Evolutionary conservation across 1,140 invertebrate genomes (phyloP).

Genomic region (Gyrodactylus bullatarudis): DNA sequence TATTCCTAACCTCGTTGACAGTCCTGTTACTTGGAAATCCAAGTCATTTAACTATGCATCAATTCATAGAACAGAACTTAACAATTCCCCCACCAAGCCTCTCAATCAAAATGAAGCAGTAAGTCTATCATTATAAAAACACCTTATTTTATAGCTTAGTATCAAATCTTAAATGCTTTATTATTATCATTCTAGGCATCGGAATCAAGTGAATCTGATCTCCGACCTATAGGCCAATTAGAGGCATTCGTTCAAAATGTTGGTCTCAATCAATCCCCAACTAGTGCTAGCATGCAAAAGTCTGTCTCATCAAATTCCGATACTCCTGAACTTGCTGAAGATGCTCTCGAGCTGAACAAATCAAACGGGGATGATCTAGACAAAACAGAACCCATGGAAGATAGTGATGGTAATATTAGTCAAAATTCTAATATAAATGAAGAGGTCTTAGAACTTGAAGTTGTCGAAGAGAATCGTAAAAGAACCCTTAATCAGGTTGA

Average conservation of each 20-base stretch:
- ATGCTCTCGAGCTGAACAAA: neutral
- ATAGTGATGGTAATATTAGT: neutral
- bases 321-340: neutral
- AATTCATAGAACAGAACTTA: neutral
- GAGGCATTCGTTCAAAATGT: neutral
- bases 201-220: neutral
- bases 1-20: neutral
- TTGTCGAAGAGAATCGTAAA: neutral
- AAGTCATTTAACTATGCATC: neutral
- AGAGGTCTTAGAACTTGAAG: neutral
- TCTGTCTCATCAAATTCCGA: neutral
- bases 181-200: neutral
- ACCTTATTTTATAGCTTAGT: too few species aligned
- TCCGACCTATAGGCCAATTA: neutral
- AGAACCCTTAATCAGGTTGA: neutral
- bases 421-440: neutral
- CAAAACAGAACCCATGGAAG: neutral
- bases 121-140: too few species aligned
- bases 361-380: neutral
- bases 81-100: neutral
- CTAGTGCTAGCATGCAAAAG: neutral
- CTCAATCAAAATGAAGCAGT: neutral
- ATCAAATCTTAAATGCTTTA: too few species aligned
- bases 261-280: neutral
- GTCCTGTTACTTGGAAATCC: neutral